A percentile compares a stretch with the other conserved stretches of the same genome.
phyloP scores from a whole-genome alignment of 2,888 invertebrate genomes.

The Protonemura montana region DNA sequence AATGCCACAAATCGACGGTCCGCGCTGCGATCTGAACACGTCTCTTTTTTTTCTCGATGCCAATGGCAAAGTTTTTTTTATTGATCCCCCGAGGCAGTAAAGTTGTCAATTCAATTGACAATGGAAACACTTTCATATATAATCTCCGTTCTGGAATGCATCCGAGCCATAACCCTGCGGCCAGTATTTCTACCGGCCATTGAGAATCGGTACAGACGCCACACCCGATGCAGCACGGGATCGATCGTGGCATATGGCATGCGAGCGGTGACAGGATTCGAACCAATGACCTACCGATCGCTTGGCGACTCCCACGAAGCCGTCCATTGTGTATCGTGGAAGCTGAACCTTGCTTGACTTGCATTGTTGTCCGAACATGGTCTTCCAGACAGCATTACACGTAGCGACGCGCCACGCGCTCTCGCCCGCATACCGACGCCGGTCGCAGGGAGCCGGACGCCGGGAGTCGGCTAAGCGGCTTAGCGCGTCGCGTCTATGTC shows the following conservation, averaged over 20 bases:
- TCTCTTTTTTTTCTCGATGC: no score
- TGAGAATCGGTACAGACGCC: neutral
- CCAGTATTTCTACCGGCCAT: no score
- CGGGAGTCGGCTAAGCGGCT: neutral
- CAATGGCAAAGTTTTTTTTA: no score
- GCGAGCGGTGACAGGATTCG: neutral
- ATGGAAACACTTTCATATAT: no score
- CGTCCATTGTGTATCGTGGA: neutral
- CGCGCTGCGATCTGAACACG: no score
- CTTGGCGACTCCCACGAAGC: neutral
- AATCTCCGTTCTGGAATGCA: no score
- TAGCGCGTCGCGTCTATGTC: neutral
- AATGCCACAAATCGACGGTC: no score
- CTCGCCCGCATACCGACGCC: neutral
- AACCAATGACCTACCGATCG: constrained; percentile 5
- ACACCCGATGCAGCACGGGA: neutral
- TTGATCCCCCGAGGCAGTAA: no score
- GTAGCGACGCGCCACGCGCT: no score
- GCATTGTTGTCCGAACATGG: constrained; percentile 7
- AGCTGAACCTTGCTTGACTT: neutral
- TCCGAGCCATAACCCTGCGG: no score
- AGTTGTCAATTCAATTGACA: no score
- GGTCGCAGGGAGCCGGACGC: neutral
- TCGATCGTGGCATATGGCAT: neutral
- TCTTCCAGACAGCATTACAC: neutral